Base-by-base conservation (phyloP, 2,113 vertebrate genomes). In the Tragelaphus imberbis region DNA sequence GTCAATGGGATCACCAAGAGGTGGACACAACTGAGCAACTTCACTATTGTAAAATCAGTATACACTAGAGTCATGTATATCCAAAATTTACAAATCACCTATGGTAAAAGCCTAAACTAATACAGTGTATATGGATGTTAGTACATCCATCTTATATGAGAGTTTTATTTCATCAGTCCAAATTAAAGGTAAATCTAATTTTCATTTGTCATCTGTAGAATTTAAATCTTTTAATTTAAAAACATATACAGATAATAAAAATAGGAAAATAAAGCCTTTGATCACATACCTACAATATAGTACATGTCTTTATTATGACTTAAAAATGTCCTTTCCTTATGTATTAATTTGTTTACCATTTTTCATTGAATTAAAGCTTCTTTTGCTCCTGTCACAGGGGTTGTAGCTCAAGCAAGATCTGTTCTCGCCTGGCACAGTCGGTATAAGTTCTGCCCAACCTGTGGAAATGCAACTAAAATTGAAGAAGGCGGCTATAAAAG, bases 401-500 rank as follows among this genome's bases (percentile, higher is more conserved):
- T 99, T 2, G 80, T 99, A 95, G 99, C 99, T 75, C 99, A 99
- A 97, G 99, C 99, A 0, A 99, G 99, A 51, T 99, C 99, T 44
- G 97, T 99, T 95, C 97, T 99, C 94, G 99, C 99, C 3, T 99
- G 99, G 99, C 99, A 99, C 96, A 98, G 58, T 92, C 99, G 99
- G 65, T 99, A 99, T 92, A 98, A 97, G 65, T 99, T 99, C 98
- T 99, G 99, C 59, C 99, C 99, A 10, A 99, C 99, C 0, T 99
- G 99, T 96, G 99, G 99, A 28, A 98, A 98, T 91, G 28, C 96
- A 96, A 99, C 99, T 63, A 98, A 96, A 84, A 98, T 98, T 87
- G 99, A 99, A 97, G 99, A 99, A 90, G 99, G 98, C 0, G 99
- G 99, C 30, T 99, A 99, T 97, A 99, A 99, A 98, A 99, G 99